Evolutionary conservation across 2,888 invertebrate genomes (phyloP), one percentile per base, ranked within the genome.

Genomic region (Oscheius myriophilus): DNA sequence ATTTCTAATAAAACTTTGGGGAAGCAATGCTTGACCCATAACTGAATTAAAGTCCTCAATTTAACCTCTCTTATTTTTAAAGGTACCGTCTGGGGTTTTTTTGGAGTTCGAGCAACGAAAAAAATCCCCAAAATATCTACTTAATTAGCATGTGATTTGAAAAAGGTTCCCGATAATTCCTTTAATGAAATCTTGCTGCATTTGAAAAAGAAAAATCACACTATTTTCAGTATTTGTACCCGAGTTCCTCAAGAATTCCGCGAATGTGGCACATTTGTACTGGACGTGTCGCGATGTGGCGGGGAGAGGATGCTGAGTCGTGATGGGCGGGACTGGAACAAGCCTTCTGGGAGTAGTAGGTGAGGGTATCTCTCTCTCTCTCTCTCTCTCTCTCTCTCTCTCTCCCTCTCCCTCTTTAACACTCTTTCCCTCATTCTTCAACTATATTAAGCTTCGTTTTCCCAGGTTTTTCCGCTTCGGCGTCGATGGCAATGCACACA

Each of bases 251-350:
- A 71, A 26, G n/a, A 59, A 42, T 74, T 75, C 1, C 71, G 72
- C 21, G 77, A 75, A 54, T 73, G 73, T 62, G 73, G 72, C 9
- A 69, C 73, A 4, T 77, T 77, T 52, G 77, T 69, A 0, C 43
- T 77, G 16, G 71, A 75, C 42, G n/a, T 73, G 1, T 53, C 69
- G 1, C 66, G 59, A 26, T 75, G 75, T 51, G 77, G 73, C 2
- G 77, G 77, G 6, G 71, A 71, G 16, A 68, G 75, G 26, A 52
- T 66, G 2, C 58, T 77, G 2, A 62, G 41, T 39, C 9, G 51
- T 2, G 78, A 78, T 58, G 75, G 75, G 42, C 72, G 73, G 21
- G 72, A 72, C 23, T 78, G 75, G 78, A 59, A 68, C n/a, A 62
- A 70, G 39, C 78, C 78, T 7, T 73, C 73, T 0, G 73, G 75